Base-by-base conservation (phyloP, 2,113 vertebrate species). In the Cololabis saira region DNA sequence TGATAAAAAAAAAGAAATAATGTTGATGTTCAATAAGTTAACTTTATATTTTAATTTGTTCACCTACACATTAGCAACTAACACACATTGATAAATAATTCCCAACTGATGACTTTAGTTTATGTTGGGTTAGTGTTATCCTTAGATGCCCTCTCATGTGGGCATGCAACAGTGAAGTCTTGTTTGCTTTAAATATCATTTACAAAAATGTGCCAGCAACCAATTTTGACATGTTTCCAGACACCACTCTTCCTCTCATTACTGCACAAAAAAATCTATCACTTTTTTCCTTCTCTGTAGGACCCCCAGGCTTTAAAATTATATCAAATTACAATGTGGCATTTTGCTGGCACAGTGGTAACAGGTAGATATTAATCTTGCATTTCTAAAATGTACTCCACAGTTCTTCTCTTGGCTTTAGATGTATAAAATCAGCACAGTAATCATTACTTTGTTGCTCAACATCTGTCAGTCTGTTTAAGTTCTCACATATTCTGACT, bases 241-340 rank as follows among this genome's bases (percentile, higher is more conserved):
- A 66, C 42, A 74, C 17, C 17, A 41, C 17, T 70, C 30, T 59
- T 83, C 27, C 78, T 53, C 55, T 78, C 53, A 42, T 27, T 55
- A 57, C 59, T 68, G 14, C 17, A 48, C 48, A 37, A 37, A 37
- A 37, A 37, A 37, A 37, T 59, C 50, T 47, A 30, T 12, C 7
- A 30, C 27, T 71, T 15, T 63, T 44, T 57, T 57, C 0, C 52
- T 66, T 55, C 43, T 44, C 40, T 16, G 17, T 2, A 37, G 53
- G 48, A 81, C 67, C 78, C 47, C 80, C n/a, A 61, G 88, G 85
- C 68, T 65, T 82, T 71, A 59, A 81, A 83, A 86, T 88, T 71
- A 80, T 53, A 70, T 71, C 59, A 81, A 83, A 86, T 88, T 71
- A 80, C 50, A 70, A 61, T 78, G 76, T 81, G 82, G 73, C 69